phyloP scores from a whole-genome alignment of 2,888 invertebrate genomes.

The Nemoura dubitans region DNA sequence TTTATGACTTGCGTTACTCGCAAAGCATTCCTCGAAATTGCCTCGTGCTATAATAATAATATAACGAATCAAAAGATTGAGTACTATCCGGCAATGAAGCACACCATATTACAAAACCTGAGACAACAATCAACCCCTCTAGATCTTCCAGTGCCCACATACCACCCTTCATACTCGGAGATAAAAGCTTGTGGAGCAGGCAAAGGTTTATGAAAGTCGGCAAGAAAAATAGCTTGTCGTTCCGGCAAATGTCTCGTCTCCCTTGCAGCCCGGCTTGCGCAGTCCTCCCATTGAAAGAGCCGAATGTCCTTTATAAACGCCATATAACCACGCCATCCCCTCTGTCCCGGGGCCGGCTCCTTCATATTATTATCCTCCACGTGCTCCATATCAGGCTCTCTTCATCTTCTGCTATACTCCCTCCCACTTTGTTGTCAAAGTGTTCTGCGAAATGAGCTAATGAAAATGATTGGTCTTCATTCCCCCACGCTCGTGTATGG shows the following conservation, averaged over 20 bases:
- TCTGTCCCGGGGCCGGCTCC: neutral
- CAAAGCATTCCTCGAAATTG: constrained; percentile 35
- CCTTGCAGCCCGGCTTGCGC: neutral
- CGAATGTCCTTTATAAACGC: neutral
- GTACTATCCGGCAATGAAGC: neutral
- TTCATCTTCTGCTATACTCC: constrained; percentile 32
- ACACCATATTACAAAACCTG: constrained; percentile 38
- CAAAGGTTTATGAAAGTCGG: constrained; percentile 50
- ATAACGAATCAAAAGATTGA: constrained; percentile 41
- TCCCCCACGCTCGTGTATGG: constrained; percentile 42
- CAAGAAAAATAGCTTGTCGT: constrained; percentile 51
- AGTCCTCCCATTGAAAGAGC: constrained; percentile 21
- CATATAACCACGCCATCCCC: constrained; percentile 1
- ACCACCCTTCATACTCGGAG: constrained; percentile 28
- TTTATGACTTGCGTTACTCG: neutral
- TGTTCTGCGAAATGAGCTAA: constrained; percentile 46
- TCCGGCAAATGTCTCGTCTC: constrained; percentile 41
- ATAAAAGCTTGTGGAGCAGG: constrained; percentile 35
- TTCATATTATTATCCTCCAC: constrained; percentile 36
- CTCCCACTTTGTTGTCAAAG: constrained; percentile 40
- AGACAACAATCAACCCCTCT: constrained; percentile 32
- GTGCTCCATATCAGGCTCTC: constrained; percentile 34
- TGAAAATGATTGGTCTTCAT: constrained; percentile 47
- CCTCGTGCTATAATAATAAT: neutral
- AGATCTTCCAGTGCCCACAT: neutral